Base-by-base conservation (phyloP, 2,113 vertebrate species). In the Tautogolabrus adspersus region DNA sequence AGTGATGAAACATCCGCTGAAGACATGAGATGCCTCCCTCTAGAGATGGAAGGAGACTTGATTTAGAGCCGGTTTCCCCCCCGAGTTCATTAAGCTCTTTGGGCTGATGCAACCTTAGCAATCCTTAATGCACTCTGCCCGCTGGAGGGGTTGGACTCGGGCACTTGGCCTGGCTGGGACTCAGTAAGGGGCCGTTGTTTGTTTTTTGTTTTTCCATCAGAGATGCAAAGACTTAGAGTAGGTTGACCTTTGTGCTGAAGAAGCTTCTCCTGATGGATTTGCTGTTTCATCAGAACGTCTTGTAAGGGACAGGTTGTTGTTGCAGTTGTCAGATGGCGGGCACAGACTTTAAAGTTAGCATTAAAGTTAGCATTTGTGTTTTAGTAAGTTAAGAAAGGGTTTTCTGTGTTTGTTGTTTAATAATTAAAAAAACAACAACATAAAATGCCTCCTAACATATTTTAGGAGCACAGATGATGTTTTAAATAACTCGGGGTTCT, bases 71-170 rank as follows among this genome's bases (percentile, higher is more conserved):
- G 6, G 19, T 79, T 58, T 72, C 77, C 83, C 83, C 84, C 64
- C 11, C 30, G 82, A 87, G 89, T 88, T 87, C 84, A 86, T 91
- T 82, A 88, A 77, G 59, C 51, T 78, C 84, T 64, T 76, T 79
- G 84, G 92, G 82, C 77, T 84, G 82, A 83, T 61, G 93, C 91
- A 88, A 91, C 91, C 88, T 61, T 77, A 55, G 92, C 22, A 74
- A 85, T 82, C 62, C 78, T 89, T 80, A 54, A 76, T 79, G 77
- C 19, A 37, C 78, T 72, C 74, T 72, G 72, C 66, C 59, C 26
- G 62, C 64, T 67, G 71, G 21, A 65, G 37, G 40, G 76, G 69
- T 34, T 75, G 15, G 0, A 72, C 44, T n/a, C 5, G 0, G 66
- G 75, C 66, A 22, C 22, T 68, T 62, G 56, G 34, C 59, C 37